phyloP scores from a whole-genome alignment of 2,888 invertebrate species.

The Stenolophus ochropezus region DNA sequence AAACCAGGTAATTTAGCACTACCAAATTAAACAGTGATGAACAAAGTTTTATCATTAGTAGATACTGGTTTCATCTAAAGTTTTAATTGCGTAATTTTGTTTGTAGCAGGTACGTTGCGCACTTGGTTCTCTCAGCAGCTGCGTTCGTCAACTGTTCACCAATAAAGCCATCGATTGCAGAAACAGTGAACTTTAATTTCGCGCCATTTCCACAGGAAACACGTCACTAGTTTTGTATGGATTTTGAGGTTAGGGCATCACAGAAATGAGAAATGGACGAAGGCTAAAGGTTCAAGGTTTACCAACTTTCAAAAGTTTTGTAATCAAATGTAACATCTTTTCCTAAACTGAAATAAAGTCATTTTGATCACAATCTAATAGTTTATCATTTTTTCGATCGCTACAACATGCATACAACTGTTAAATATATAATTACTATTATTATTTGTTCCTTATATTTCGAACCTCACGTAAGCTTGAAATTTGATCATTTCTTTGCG shows the following conservation, averaged over 20 bases:
- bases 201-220: not conserved
- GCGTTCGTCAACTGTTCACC: conserved; percentile 15
- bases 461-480: no score
- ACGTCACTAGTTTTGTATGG: not conserved
- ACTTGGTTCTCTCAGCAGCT: not conserved
- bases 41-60: conserved; percentile 58
- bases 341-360: not conserved
- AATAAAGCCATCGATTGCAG: conserved; percentile 7
- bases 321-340: not conserved
- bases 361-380: not conserved
- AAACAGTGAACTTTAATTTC: not conserved
- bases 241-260: not conserved
- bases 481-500: no score
- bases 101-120: conserved; percentile 47
- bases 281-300: not conserved
- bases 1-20: conserved; percentile 55
- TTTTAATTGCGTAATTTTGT: conserved; percentile 58
- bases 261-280: not conserved
- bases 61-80: conserved; percentile 54
- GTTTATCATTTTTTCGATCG: not conserved
- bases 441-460: no score
- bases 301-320: not conserved
- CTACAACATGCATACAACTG: no score
- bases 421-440: not conserved
- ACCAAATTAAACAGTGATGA: conserved; percentile 56